These are phyloP conservation scores for Hydrolagus affinis DNA, from an alignment of 2,113 vertebrate species.

Conservation along the genomic window DNA sequence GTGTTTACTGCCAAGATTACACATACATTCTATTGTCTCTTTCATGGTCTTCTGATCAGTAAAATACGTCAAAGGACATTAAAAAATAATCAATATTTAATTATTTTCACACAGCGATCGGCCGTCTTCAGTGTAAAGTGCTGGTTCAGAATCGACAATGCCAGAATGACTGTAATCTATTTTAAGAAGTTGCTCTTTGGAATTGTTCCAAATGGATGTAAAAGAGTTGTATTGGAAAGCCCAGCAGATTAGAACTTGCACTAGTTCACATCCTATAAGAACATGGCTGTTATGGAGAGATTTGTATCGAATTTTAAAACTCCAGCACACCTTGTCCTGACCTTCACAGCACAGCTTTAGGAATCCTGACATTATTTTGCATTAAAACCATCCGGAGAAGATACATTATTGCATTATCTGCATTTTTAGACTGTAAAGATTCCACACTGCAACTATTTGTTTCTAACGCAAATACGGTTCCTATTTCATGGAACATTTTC, in stretches of 20 bases:
- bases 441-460: neutral
- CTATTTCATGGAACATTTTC: neutral
- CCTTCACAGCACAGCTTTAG: neutral
- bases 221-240: constrained; percentile 13
- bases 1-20: neutral
- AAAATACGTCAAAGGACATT: constrained; percentile 26
- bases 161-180: constrained; percentile 31
- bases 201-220: neutral
- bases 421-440: neutral
- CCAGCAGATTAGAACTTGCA: neutral
- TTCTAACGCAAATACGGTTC: neutral
- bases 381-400: neutral
- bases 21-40: constrained; percentile 28
- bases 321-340: neutral
- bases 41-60: constrained; percentile 23
- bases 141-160: constrained; percentile 12
- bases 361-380: neutral
- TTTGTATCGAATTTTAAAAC: constrained; percentile 10
- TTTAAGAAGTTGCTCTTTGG: constrained; percentile 11
- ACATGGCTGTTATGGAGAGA: neutral
- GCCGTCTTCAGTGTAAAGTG: constrained; percentile 20
- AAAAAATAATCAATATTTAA: constrained; percentile 32
- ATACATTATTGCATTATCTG: neutral
- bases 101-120: constrained; percentile 16
- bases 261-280: neutral